phyloP scores from a whole-genome alignment of 1,140 invertebrate genomes.

The Thaumatotibia leucotreta region DNA sequence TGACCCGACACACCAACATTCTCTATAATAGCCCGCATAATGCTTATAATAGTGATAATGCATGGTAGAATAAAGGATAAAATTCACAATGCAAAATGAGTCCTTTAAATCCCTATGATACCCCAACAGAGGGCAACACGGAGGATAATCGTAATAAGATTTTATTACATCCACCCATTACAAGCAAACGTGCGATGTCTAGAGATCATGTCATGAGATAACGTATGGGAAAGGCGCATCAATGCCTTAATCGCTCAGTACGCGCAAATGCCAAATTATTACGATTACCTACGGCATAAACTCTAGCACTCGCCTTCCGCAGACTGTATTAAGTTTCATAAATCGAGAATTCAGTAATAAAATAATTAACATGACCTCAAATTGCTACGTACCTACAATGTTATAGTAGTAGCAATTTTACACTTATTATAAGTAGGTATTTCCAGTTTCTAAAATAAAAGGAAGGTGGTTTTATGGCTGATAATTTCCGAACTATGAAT shows the following conservation, averaged over 20 bases:
- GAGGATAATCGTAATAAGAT: conserved; percentile 51
- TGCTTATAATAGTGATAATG: background rate
- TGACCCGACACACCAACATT: background rate
- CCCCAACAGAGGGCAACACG: conserved; percentile 47
- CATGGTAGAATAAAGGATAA: conserved; percentile 15
- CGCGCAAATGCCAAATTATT: conserved; percentile 15
- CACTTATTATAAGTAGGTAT: conserved; percentile 36
- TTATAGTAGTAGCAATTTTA: conserved; percentile 33
- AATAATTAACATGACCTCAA: conserved; percentile 32
- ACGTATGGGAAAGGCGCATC: conserved; percentile 41
- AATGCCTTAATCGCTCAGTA: conserved; percentile 36
- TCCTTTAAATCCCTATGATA: conserved; percentile 49
- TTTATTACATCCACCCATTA: conserved; percentile 63
- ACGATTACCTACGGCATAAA: conserved; percentile 20
- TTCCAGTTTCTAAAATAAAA: conserved; percentile 53
- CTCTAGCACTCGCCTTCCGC: background rate
- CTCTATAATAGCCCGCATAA: background rate
- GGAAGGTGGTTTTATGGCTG: conserved; percentile 58
- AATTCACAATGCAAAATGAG: conserved; percentile 39
- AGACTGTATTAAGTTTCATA: conserved; percentile 11
- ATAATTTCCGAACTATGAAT: conserved; percentile 69
- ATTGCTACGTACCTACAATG: conserved; percentile 32
- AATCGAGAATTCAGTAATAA: conserved; percentile 22
- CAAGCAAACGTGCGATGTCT: conserved; percentile 54
- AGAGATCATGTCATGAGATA: conserved; percentile 38